Evolutionary conservation across 2,797 vertebrate genomes (phyloP), one percentile per base, ranked within the genome.

Genomic region (Enteromius unitaeniatus): DNA sequence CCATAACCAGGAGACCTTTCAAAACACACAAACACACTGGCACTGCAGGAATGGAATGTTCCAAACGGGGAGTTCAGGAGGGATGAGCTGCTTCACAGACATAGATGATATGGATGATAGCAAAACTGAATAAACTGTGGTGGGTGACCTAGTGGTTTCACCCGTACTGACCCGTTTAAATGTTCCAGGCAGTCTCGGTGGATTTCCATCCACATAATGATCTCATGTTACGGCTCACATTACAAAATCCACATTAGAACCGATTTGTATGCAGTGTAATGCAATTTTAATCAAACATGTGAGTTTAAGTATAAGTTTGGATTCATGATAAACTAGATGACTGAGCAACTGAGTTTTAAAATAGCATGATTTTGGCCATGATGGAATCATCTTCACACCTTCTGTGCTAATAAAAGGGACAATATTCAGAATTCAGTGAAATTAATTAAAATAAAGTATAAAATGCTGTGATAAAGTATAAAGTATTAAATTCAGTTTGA

Each of bases 71-170:
- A 47, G 23, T 83, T 37, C 31, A 78, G 53, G 34, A 81, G 73
- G 68, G 69, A 79, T 79, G 77, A 75, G 68, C 68, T 75, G 60
- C 37, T 83, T 34, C 47, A 55, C 70, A 83, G 81, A 84, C 70
- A 84, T 45, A 86, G 80, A 83, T 77, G 84, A 84, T 75, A 83
- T 31, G 73, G 84, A 62, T 81, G 79, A 86, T 53, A 40, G 68
- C 58, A 78, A 64, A 84, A 72, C 74, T 47, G 83, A 79, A 81
- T 82, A 85, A 84, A 80, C 69, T 77, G 68, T 77, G 73, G 73
- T 55, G 83, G 75, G 42, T 85, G 76, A 87, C n/a, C 34, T 60
- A 53, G 45, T 19, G 21, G n/a, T 70, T 67, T 62, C 37, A 79
- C 72, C 65, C 40, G 19, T 37, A 62, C 65, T 70, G 60, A 78